Percentiles rank a stretch among this genome's conserved stretches.
Conservation (phyloP, 2,888 invertebrate genomes). For the Disparrhopalites patrizii region DNA sequence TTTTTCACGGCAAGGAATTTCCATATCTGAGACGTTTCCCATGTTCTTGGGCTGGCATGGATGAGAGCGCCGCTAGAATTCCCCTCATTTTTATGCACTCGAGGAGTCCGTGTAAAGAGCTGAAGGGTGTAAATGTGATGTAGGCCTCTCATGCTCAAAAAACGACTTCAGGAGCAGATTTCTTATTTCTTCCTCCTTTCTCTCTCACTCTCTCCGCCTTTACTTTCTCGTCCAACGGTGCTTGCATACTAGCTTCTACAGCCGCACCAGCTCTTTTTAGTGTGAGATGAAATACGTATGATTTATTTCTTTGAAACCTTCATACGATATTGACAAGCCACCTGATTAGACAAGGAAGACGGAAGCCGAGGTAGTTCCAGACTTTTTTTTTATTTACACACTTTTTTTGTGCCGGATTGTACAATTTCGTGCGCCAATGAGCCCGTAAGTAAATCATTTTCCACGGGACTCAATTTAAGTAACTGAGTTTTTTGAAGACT, state of each 20-base stretch:
- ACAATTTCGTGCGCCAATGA: too few relatives aligned
- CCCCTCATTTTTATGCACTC: constrained; percentile 6
- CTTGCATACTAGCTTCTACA: not conserved
- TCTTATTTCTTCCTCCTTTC: not conserved
- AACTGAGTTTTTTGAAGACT: too few relatives aligned
- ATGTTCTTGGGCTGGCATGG: constrained; percentile 18
- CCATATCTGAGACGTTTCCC: constrained; percentile 26
- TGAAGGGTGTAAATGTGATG: too few relatives aligned
- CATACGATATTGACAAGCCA: constrained; percentile 40
- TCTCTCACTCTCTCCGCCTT: not conserved
- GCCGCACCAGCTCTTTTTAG: not conserved
- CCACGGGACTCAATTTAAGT: too few relatives aligned
- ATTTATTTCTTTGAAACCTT: constrained; percentile 28
- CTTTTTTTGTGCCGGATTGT: too few relatives aligned
- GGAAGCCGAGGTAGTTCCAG: not conserved
- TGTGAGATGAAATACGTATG: constrained; percentile 35
- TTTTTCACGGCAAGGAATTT: constrained; percentile 26
- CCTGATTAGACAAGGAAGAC: constrained; percentile 32
- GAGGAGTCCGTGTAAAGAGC: not conserved
- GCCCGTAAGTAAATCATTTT: too few relatives aligned
- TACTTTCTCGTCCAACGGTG: not conserved
- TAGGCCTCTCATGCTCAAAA: too few relatives aligned
- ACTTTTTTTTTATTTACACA: too few relatives aligned
- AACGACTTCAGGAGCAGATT: not conserved
- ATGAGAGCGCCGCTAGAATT: constrained; percentile 25